Conservation (phyloP, 2,888 invertebrate genomes). For the Erynnis tages region DNA sequence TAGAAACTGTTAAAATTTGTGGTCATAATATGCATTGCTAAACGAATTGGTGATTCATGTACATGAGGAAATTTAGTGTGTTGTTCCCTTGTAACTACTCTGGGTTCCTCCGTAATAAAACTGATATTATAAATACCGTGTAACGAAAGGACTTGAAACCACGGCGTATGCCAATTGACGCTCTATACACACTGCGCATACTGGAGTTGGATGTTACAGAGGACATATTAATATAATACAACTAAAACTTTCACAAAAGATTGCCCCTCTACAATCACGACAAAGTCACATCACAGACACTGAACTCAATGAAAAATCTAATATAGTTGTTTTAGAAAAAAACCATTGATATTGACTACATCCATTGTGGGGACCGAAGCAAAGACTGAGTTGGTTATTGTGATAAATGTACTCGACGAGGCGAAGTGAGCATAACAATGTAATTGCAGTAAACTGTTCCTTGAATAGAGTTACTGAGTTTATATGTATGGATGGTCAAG, state of each 20-base stretch:
- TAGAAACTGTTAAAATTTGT: too few species aligned
- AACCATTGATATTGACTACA: constrained; percentile 49
- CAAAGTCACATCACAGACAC: constrained; percentile 37
- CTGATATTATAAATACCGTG: constrained; percentile 53
- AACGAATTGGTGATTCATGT: too few species aligned
- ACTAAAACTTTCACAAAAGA: constrained; percentile 33
- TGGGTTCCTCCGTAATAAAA: constrained; percentile 3
- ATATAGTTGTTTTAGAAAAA: constrained; percentile 40
- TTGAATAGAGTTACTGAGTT: constrained; percentile 66
- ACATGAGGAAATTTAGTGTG: neutral
- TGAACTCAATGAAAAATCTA: constrained; percentile 37
- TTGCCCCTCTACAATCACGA: constrained; percentile 31
- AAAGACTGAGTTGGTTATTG: constrained; percentile 70
- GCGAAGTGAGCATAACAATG: constrained; percentile 77
- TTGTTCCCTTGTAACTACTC: neutral
- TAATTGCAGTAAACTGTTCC: constrained; percentile 78
- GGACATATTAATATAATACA: constrained; percentile 64
- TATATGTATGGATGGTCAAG: constrained; percentile 33
- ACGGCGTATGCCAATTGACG: constrained; percentile 72
- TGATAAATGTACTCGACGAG: constrained; percentile 67
- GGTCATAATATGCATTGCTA: too few species aligned
- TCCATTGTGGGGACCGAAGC: constrained; percentile 67
- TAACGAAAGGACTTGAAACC: constrained; percentile 76
- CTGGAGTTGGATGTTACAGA: constrained; percentile 72
- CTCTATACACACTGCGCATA: constrained; percentile 74